Evolutionary conservation across 2,113 vertebrate genomes (phyloP), one percentile per base, ranked within the genome.

Genomic region (Megalops atlanticus): DNA sequence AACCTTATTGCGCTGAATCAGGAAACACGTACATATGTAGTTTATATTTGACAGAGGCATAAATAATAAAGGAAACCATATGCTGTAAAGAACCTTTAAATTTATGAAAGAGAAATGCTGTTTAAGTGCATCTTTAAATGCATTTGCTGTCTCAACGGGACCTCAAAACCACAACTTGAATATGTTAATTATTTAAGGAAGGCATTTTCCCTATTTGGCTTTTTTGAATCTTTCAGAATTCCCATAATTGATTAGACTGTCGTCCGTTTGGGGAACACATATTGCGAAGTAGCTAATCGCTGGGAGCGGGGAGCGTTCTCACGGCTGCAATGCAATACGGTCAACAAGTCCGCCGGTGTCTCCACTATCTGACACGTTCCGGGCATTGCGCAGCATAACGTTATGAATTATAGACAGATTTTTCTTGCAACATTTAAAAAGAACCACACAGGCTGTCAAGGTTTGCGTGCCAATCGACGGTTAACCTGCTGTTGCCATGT

Each of bases 141-240:
- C 40, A 68, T 70, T 47, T 71, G 27, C 54, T 72, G 68, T 70
- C 41, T 80, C 24, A 18, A 54, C 11, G 15, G 41, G 43, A n/a
- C 16, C n/a, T 70, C 64, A 16, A 36, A 38, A 31, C 70, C 78
- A 40, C 43, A 40, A 54, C 27, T 31, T 41, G 70, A 52, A 70
- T 21, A 31, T 12, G 69, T 43, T 45, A 72, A 80, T 47, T 27
- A 73, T 80, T 80, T 45, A 80, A 80, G 74, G 33, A 1, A 69
- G 21, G 49, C 45, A 73, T 80, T 43, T 49, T 52, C 47, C 45
- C 41, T 35, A n/a, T 24, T 15, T 15, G 36, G 49, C 14, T 49
- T 52, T 38, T 80, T 73, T 73, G 45, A 70, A 74, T 79, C 43
- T 80, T 80, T 80, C 43, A 52, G 35, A 73, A 80, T 72, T 73